Evolutionary conservation across 2,888 invertebrate genomes (phyloP).

Genomic region (Polyommatus icarus): DNA sequence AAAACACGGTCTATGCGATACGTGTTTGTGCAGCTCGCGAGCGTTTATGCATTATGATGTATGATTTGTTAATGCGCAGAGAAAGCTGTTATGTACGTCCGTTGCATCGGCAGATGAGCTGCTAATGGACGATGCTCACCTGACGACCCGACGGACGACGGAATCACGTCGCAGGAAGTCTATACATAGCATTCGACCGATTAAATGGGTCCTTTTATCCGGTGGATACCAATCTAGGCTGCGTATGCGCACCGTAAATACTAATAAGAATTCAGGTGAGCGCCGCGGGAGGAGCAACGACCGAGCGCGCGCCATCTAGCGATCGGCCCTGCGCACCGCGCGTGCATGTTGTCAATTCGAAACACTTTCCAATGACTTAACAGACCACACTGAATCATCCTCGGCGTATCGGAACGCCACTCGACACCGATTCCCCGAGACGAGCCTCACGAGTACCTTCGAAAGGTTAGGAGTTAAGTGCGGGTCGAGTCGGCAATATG

Average conservation of each 20-base stretch:
- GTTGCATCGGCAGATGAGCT: conserved; percentile 11
- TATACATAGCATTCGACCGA: conserved; percentile 13
- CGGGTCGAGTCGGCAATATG: conserved; percentile 34
- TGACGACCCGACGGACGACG: not conserved
- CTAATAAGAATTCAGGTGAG: conserved; percentile 40
- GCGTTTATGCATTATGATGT: conserved; percentile 27
- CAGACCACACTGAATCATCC: conserved; percentile 25
- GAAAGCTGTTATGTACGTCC: conserved; percentile 28
- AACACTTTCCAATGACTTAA: conserved; percentile 38
- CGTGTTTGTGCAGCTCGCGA: conserved; percentile 6
- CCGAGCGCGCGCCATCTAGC: conserved; percentile 53
- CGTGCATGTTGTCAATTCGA: conserved; percentile 38
- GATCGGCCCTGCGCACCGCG: conserved; percentile 38
- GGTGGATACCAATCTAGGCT: conserved; percentile 20
- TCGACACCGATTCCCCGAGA: not conserved
- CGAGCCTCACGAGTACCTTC: not conserved
- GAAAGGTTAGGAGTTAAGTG: not conserved
- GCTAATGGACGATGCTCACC: not conserved
- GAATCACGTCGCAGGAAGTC: conserved; percentile 27
- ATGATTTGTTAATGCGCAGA: conserved; percentile 29
- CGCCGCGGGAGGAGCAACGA: conserved; percentile 54
- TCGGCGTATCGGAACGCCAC: not conserved
- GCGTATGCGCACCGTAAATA: conserved; percentile 36
- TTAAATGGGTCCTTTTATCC: conserved; percentile 27
- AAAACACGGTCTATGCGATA: conserved; percentile 7